Base-by-base conservation (phyloP, 2,888 invertebrate species). In the Julus scanicus region DNA sequence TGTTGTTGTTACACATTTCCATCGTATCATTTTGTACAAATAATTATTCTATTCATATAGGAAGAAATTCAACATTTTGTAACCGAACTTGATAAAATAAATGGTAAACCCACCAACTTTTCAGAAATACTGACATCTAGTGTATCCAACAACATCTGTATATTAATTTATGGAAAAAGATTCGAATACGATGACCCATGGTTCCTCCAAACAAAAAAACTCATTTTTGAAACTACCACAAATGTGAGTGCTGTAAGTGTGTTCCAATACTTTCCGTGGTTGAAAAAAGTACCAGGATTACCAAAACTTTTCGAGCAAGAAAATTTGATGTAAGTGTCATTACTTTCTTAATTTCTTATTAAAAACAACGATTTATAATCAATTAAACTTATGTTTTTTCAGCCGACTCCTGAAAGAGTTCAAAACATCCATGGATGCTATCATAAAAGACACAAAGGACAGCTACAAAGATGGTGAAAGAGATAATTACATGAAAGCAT, bases 111-210 rank as follows among this genome's bases (percentile, higher is more conserved):
- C 20, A 20, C 39, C 49, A 20, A 44, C n/a, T 29, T 86, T 53
- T n/a, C n/a, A 8, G 53, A 86, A 5, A 17, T 86, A 39, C 8
- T 86, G 49, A 53, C 49, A 4, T 17, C 49, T 29, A 86, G 86
- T 15, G 53, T 86, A 11, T 2, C 53, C 48, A 86, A 86, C 53
- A 86, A 86, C 49, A 86, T 86, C 15, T 29, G 29, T 13, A 86
- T 86, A 44, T 29, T 29, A 29, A 29, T 29, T 29, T 29, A 29
- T 29, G 29, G 29, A 1, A 29, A 29, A 29, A 29, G 86, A 13
- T 86, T 86, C 86, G 86, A 86, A 29, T 86, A 86, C 39, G 57
- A 86, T 6, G 53, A 86, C 20, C 9, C 48, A 5, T 44, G 20
- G 49, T 86, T 86, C 39, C 9, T 86, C 40, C 2, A 48, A 53